Percentiles rank a stretch among this genome's conserved stretches.
Evolutionary conservation across 1,140 invertebrate species (phyloP).

Genomic region (Drosophila nasuta): DNA sequence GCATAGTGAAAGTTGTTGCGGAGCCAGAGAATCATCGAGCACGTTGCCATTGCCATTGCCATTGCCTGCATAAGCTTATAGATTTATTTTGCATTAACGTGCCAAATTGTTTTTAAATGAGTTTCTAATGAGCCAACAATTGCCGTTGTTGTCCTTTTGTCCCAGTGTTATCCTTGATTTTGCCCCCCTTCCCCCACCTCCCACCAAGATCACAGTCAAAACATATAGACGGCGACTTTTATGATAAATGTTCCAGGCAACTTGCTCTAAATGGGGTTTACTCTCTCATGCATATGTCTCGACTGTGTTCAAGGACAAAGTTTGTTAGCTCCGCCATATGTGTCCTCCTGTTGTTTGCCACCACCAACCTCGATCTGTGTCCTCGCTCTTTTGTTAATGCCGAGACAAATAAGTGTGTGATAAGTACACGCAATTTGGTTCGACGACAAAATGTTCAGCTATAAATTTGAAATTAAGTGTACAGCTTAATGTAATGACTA

Average conservation of each 20-base stretch:
- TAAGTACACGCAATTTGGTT: conserved; percentile 30
- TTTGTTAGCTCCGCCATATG: conserved; percentile 71
- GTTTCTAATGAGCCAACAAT: conserved; percentile 83
- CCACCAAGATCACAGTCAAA: conserved; percentile 6
- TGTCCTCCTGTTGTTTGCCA: background rate
- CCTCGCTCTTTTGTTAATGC: conserved; percentile 23
- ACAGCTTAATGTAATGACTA: conserved; percentile 23
- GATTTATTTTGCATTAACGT: conserved; percentile 83
- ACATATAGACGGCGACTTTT: conserved; percentile 44
- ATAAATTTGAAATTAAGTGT: conserved; percentile 38
- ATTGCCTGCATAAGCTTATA: conserved; percentile 71
- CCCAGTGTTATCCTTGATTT: background rate
- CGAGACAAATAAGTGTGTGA: conserved; percentile 62
- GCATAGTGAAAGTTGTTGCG: conserved; percentile 30
- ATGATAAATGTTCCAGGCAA: conserved; percentile 69
- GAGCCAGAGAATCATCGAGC: conserved; percentile 21
- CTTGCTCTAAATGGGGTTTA: conserved; percentile 64
- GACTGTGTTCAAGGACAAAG: conserved; percentile 69
- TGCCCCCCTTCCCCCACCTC: background rate
- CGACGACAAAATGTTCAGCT: conserved; percentile 21
- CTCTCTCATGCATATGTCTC: conserved; percentile 43
- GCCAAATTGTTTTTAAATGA: conserved; percentile 84
- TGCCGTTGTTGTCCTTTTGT: conserved; percentile 41
- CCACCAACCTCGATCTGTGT: background rate
- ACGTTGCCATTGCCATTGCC: conserved; percentile 47